A percentile compares a stretch with the other conserved stretches of the same genome.
Evolutionary conservation across 2,888 invertebrate species (phyloP).

Genomic region (Drosophila niveifrons): DNA sequence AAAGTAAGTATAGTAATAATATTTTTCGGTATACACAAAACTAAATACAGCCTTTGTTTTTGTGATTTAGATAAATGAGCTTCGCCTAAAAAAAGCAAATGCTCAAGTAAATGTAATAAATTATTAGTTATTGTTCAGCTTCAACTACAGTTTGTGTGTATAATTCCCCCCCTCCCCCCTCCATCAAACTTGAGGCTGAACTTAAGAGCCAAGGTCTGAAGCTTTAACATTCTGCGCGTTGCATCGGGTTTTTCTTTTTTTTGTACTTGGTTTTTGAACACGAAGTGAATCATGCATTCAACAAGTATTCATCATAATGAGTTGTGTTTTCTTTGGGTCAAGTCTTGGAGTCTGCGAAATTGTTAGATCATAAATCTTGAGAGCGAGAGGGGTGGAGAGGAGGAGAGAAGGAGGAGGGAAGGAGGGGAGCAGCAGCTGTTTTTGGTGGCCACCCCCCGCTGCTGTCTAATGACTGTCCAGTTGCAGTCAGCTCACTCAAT

Average conservation of each 20-base stretch:
- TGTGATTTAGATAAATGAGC: neutral
- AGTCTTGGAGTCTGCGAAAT: slow-evolving; percentile 20
- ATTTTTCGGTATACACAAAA: too few relatives aligned
- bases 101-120: neutral
- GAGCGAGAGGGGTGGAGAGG: neutral
- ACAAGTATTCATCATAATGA: slow-evolving; percentile 6
- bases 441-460: slow-evolving; percentile 3
- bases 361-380: slow-evolving; percentile 33
- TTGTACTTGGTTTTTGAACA: too few relatives aligned
- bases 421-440: neutral
- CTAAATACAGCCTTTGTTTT: too few relatives aligned
- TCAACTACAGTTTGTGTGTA: neutral
- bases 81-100: too few relatives aligned
- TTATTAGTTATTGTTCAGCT: neutral
- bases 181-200: neutral
- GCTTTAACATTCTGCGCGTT: neutral
- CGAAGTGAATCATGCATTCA: neutral
- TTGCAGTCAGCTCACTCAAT: slow-evolving; percentile 45
- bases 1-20: too few relatives aligned
- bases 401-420: neutral
- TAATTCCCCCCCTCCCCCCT: too few relatives aligned
- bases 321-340: slow-evolving; percentile 50
- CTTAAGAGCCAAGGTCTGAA: slow-evolving; percentile 1
- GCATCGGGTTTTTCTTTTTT: neutral
- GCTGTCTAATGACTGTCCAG: slow-evolving; percentile 56